phyloP scores from a whole-genome alignment of 2,113 vertebrate genomes.

The Gobiocypris rarus region DNA sequence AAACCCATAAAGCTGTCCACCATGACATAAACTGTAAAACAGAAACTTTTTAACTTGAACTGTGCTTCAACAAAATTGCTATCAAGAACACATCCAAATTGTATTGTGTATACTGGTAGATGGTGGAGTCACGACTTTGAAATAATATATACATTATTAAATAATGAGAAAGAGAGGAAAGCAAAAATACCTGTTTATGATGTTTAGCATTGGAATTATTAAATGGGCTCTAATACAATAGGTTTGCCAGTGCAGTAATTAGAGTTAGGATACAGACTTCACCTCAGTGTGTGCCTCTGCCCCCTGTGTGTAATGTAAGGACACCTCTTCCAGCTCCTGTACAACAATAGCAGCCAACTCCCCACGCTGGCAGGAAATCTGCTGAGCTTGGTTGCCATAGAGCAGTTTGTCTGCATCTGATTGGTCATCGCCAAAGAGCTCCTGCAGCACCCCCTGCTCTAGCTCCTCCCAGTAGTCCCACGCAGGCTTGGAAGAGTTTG shows the following conservation, averaged over 20 bases:
- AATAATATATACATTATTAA: constrained; percentile 17
- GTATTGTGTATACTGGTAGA: neutral
- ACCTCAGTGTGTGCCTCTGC: constrained; percentile 49
- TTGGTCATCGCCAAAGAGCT: constrained; percentile 58
- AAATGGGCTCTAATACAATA: constrained; percentile 8
- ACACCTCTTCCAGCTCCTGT: constrained; percentile 37
- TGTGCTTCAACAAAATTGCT: constrained; percentile 17
- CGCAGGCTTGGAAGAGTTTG: constrained; percentile 54
- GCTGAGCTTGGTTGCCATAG: constrained; percentile 50
- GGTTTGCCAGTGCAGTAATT: constrained; percentile 24
- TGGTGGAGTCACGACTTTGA: constrained; percentile 12
- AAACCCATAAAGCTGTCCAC: constrained; percentile 49
- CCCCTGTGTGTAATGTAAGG: constrained; percentile 41
- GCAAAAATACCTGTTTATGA: neutral
- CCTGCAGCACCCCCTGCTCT: constrained; percentile 59
- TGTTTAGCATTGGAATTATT: neutral
- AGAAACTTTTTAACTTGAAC: constrained; percentile 26
- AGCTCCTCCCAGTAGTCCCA: constrained; percentile 75
- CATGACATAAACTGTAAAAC: constrained; percentile 28
- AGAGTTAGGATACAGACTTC: constrained; percentile 50
- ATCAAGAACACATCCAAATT: neutral
- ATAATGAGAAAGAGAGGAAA: neutral
- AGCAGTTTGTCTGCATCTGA: constrained; percentile 37
- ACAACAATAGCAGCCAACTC: constrained; percentile 47
- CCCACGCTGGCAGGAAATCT: constrained; percentile 47